Base-by-base conservation (phyloP, 1,140 invertebrate genomes). In the Ceratosolen solmsi region DNA sequence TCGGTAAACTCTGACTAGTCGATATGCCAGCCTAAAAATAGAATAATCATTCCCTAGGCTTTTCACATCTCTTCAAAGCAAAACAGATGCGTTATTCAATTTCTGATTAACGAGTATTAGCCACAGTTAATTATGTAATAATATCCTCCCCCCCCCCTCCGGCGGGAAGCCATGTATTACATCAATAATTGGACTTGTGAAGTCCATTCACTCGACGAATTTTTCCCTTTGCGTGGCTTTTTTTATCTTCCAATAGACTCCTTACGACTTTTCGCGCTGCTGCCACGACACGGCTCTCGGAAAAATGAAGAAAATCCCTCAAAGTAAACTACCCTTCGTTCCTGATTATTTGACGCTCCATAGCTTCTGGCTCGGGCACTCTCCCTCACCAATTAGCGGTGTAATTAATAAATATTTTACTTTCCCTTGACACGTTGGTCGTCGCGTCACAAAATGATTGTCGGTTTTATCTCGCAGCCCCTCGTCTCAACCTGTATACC, bases 331-430 rank as follows among this genome's bases (percentile, higher is more conserved):
- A 76, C 76, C 76, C 79, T 63, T 60, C n/a, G 0, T 54, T 7
- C 17, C 65, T 81, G 56, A 78, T 78, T 68, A 68, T 63, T 51
- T 27, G 20, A 46, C 49, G 22, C 30, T 8, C 68, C 20, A 17
- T 27, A 33, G 7, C 76, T 51, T 17, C 15, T 22, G 1, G 7
- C 5, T 41, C 22, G 25, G 9, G 41, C 13, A 41, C 20, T 46
- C 73, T 46, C n/a, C 82, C 86, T 82, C 76, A 85, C 85, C 84
- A 86, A 86, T 86, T 86, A 86, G 84, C 79, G 84, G 36, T 81
- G 83, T 86, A 85, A 86, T 86, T 86, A 86, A 86, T 86, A 86
- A 85, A 86, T 86, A 85, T 86, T 86, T 85, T 83, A 79, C 82
- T 85, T 80, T 58, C 71, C 49, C 58, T 20, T 17, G 56, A 58